A percentile compares a stretch with the other conserved stretches of the same genome.
Conservation (phyloP, 1,140 invertebrate genomes). For the Sinonovacula constricta region DNA sequence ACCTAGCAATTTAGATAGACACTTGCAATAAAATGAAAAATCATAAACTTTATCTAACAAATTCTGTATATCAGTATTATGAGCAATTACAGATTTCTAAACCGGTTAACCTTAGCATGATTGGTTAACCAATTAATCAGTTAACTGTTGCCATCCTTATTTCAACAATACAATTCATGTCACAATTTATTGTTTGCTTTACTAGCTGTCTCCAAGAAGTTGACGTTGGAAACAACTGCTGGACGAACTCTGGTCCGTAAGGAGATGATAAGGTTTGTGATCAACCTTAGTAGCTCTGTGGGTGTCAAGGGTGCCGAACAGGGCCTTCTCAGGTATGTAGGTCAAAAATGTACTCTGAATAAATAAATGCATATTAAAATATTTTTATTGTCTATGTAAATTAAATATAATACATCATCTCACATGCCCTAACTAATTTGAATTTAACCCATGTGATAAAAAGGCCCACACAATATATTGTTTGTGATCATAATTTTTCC, state of each 20-base stretch:
- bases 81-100: too few species aligned
- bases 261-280: conserved; percentile 80
- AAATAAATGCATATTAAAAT: neutral
- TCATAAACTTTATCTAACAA: too few species aligned
- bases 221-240: conserved; percentile 65
- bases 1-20: too few species aligned
- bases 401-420: neutral
- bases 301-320: conserved; percentile 81
- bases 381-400: neutral
- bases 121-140: too few species aligned
- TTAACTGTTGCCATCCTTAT: too few species aligned
- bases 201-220: conserved; percentile 63
- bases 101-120: too few species aligned
- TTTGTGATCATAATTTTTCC: too few species aligned
- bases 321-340: conserved; percentile 80
- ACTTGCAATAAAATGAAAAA: too few species aligned
- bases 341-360: neutral
- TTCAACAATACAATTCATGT: too few species aligned
- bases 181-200: too few species aligned
- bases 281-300: conserved; percentile 80
- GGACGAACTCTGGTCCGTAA: conserved; percentile 77
- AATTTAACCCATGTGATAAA: neutral
- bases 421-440: conserved; percentile 8
- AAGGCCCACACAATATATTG: too few species aligned
- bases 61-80: too few species aligned